phyloP scores from a whole-genome alignment of 2,888 invertebrate species.

The Scaptomyza parva region DNA sequence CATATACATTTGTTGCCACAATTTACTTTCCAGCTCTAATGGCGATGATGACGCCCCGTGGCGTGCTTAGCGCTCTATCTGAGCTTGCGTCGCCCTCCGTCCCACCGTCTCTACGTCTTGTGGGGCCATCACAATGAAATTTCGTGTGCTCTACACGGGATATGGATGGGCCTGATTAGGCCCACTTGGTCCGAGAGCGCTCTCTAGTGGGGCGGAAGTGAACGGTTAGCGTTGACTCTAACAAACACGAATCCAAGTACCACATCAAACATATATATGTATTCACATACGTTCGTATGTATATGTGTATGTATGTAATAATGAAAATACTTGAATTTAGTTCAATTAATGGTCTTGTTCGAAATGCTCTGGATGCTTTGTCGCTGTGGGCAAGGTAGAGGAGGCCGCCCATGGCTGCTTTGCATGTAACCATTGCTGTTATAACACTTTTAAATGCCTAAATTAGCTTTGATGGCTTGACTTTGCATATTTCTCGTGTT shows the following conservation, averaged over 20 bases:
- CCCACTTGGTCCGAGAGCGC: constrained; percentile 34
- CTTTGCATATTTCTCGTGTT: constrained; percentile 29
- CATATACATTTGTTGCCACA: constrained; percentile 47
- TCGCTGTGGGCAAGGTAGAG: constrained; percentile 2
- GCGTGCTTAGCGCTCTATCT: constrained; percentile 27
- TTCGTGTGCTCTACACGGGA: constrained; percentile 5
- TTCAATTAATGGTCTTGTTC: constrained; percentile 60
- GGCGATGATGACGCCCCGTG: constrained; percentile 56
- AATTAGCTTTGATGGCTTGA: constrained; percentile 64
- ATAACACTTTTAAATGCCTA: constrained; percentile 73
- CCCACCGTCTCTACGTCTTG: constrained; percentile 32
- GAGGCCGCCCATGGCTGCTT: constrained; percentile 41
- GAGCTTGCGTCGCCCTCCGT: neutral
- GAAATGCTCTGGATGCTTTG: constrained; percentile 43
- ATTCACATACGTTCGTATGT: neutral
- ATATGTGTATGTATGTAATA: neutral
- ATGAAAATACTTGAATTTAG: constrained; percentile 37
- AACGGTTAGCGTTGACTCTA: constrained; percentile 57
- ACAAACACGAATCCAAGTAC: constrained; percentile 8
- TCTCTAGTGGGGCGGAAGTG: constrained; percentile 61
- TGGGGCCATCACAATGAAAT: constrained; percentile 40
- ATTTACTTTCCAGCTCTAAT: constrained; percentile 67
- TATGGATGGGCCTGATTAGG: constrained; percentile 58
- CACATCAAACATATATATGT: neutral
- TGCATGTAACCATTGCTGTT: constrained; percentile 40